These are phyloP conservation scores for Rhopalosiphum nymphaeae DNA, from an alignment of 2,888 invertebrate species.

Conservation along the genomic window DNA sequence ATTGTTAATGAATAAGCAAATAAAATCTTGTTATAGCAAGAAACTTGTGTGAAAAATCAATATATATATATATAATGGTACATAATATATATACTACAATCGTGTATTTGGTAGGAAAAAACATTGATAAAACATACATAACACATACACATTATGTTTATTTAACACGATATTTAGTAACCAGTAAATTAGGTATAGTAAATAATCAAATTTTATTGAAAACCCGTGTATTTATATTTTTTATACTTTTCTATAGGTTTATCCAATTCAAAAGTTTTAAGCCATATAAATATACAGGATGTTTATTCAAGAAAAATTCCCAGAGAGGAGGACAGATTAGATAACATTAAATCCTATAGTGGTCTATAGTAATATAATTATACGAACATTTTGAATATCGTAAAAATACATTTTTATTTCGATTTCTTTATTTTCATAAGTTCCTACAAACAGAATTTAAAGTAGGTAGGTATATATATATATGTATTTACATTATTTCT, in stretches of 20 bases:
- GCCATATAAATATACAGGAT: neutral
- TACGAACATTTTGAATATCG: neutral
- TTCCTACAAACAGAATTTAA: neutral
- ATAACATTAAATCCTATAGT: neutral
- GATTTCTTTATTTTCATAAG: neutral
- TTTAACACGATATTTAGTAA: neutral
- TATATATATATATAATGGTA: constrained; percentile 19
- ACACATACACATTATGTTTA: neutral
- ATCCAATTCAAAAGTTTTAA: neutral
- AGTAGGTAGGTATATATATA: neutral
- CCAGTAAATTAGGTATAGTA: neutral
- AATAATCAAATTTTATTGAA: neutral
- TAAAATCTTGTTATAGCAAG: neutral
- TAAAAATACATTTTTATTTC: neutral
- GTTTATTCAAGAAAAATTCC: neutral
- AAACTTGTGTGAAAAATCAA: neutral
- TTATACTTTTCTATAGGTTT: neutral
- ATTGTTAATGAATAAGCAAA: neutral
- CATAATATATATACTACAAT: neutral
- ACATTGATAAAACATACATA: neutral
- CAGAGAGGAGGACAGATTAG: neutral
- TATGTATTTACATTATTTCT: neutral
- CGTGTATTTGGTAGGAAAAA: neutral
- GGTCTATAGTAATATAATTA: neutral
- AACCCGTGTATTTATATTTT: neutral